phyloP scores from a whole-genome alignment of 2,113 vertebrate species.

The Corythornis vintsioides region DNA sequence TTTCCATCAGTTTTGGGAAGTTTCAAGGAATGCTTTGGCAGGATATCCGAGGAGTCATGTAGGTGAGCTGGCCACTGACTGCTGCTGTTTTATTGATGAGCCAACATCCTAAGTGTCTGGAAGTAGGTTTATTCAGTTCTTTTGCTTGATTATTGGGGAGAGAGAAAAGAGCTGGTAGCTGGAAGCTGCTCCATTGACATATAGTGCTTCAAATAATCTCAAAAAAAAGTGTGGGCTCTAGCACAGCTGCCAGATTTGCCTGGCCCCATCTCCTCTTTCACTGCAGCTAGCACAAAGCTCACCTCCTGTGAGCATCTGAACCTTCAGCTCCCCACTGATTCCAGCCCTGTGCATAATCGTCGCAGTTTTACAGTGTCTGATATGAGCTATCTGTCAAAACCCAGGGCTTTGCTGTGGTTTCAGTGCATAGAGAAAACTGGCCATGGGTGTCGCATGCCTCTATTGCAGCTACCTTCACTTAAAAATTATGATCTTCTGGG shows the following conservation, averaged over 20 bases:
- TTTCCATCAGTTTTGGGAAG: neutral
- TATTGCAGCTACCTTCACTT: neutral
- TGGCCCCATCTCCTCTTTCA: neutral
- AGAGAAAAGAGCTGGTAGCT: neutral
- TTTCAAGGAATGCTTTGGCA: neutral
- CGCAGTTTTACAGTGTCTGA: neutral
- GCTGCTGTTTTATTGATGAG: neutral
- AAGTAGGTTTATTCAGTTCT: neutral
- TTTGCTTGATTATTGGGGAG: neutral
- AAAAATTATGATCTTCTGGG: neutral
- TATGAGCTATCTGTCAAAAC: neutral
- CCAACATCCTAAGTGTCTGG: neutral
- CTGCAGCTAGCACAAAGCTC: fast-evolving
- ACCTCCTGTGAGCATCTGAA: neutral
- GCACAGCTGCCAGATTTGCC: neutral
- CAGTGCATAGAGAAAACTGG: neutral
- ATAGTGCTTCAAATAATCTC: neutral
- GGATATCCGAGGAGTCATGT: neutral
- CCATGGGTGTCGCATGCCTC: neutral
- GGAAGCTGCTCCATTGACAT: neutral
- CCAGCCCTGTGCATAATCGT: neutral
- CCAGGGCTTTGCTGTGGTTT: neutral
- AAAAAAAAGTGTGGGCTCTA: neutral
- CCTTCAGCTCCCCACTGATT: neutral
- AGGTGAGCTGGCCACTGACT: neutral